Evolutionary conservation across 2,113 vertebrate genomes (phyloP).

Genomic region (Vulpes lagopus): DNA sequence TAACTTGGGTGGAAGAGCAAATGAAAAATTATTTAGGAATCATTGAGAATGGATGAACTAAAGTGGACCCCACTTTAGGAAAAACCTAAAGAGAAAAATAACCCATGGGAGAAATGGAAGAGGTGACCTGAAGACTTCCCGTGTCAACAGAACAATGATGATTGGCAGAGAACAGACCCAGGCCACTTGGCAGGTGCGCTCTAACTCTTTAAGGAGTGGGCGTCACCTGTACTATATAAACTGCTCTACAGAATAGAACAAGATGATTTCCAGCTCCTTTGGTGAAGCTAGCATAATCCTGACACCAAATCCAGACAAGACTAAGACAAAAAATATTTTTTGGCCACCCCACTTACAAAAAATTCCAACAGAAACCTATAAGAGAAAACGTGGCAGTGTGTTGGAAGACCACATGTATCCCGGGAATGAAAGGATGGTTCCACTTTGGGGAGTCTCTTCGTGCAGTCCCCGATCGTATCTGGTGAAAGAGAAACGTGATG

Average conservation of each 20-base stretch:
- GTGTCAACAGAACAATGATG: fast-evolving
- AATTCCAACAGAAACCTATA: not conserved
- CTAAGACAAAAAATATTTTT: not conserved
- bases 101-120: not conserved
- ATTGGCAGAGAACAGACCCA: not conserved
- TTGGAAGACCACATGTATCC: not conserved
- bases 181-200: fast-evolving
- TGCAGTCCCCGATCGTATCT: fast-evolving
- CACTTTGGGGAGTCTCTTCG: fast-evolving
- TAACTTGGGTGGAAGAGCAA: slow-evolving; percentile 22
- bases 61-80: not conserved
- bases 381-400: not conserved
- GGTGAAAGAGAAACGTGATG: fast-evolving
- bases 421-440: not conserved
- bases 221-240: fast-evolving
- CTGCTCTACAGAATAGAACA: not conserved
- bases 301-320: not conserved
- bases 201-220: not conserved
- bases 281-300: not conserved
- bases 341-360: not conserved
- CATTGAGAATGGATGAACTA: not conserved
- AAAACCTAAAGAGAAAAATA: not conserved
- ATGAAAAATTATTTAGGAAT: not conserved
- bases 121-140: fast-evolving
- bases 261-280: not conserved